Percentiles rank a stretch among this genome's conserved stretches.
Evolutionary conservation across 2,888 invertebrate species (phyloP).

Genomic region (Sisyra terminalis): DNA sequence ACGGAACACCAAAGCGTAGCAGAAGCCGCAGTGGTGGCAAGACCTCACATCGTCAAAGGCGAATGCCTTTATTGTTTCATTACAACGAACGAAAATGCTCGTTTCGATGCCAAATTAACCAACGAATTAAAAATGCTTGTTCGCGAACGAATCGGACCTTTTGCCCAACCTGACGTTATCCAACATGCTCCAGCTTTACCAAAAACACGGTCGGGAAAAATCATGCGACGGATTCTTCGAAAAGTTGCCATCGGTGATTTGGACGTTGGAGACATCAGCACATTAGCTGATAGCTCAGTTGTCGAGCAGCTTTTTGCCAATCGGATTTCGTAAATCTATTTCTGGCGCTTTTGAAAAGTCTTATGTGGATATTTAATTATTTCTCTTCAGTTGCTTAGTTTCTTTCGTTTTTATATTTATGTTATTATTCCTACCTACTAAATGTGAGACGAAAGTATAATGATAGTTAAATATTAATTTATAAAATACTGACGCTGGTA

Average conservation of each 20-base stretch:
- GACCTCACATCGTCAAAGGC: conserved; percentile 89
- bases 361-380: conserved; percentile 15
- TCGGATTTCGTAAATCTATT: conserved; percentile 29
- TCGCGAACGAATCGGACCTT: conserved; percentile 83
- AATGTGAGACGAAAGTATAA: no score
- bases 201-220: conserved; percentile 95
- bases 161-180: conserved; percentile 88
- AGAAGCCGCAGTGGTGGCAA: conserved; percentile 93
- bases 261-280: conserved; percentile 85
- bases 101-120: conserved; percentile 51
- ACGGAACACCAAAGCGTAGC: conserved; percentile 65
- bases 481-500: no score
- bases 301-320: conserved; percentile 64
- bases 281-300: conserved; percentile 83
- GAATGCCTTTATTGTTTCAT: conserved; percentile 96
- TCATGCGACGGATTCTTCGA: conserved; percentile 88
- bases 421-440: no score
- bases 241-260: conserved; percentile 82
- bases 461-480: no score
- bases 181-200: conserved; percentile 90
- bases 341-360: no score
- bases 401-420: no score
- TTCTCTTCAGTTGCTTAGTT: conserved; percentile 1
- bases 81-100: conserved; percentile 63
- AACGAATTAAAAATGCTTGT: conserved; percentile 62